Evolutionary conservation across 2,113 vertebrate genomes (phyloP).

Genomic region (Passerina amoena): DNA sequence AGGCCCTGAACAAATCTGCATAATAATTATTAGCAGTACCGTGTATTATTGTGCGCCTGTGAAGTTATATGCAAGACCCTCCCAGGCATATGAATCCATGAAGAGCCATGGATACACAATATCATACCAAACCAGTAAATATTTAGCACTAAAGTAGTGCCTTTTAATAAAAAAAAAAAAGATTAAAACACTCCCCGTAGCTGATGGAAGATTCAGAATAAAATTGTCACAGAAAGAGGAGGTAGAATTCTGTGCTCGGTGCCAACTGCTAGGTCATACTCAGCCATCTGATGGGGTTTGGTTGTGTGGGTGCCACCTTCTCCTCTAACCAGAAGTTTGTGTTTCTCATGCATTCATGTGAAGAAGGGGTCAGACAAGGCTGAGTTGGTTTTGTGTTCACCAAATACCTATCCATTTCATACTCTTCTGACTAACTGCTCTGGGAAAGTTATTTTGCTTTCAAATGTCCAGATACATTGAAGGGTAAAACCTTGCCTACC

Average conservation of each 20-base stretch:
- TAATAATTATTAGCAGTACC: not conserved
- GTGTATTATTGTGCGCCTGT: not conserved
- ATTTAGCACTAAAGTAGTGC: accelerated
- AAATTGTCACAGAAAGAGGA: not conserved
- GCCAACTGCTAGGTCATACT: not conserved
- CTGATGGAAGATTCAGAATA: not conserved
- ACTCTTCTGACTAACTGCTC: not conserved
- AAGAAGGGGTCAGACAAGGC: not conserved
- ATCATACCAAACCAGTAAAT: not conserved
- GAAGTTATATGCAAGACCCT: not conserved
- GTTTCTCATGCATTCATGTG: accelerated
- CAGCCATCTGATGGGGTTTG: not conserved
- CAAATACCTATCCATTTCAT: not conserved
- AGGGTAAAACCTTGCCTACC: not conserved
- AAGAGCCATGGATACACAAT: not conserved
- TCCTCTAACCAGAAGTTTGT: not conserved
- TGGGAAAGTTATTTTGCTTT: not conserved
- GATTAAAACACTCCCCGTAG: not conserved
- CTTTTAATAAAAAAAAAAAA: not conserved
- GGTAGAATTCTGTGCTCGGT: accelerated
- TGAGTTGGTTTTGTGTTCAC: not conserved
- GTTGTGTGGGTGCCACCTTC: not conserved
- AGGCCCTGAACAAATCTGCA: not conserved
- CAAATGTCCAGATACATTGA: not conserved
- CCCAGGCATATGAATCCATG: not conserved